Percentiles rank a stretch among this genome's conserved stretches.
Conservation (phyloP, 1,140 invertebrate genomes). For the Apolygus lucorum region DNA sequence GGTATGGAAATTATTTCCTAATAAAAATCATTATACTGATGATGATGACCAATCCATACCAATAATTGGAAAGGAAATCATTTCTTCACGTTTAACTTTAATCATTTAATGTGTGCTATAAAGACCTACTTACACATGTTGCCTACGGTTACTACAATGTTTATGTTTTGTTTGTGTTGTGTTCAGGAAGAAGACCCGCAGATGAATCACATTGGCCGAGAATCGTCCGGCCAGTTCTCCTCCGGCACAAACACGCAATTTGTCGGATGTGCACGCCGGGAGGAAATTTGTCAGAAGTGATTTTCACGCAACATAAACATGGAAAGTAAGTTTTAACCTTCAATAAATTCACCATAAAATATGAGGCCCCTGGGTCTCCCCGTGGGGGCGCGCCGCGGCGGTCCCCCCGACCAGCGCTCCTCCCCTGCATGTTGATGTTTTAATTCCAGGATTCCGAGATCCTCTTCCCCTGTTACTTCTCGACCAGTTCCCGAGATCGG, state of each 20-base stretch:
- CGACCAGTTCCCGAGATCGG: too few relatives aligned
- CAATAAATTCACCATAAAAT: neutral
- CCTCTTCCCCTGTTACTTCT: too few relatives aligned
- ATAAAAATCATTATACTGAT: too few relatives aligned
- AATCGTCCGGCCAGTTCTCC: slow-evolving; percentile 56
- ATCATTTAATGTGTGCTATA: too few relatives aligned
- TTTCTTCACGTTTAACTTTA: too few relatives aligned
- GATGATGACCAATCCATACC: too few relatives aligned
- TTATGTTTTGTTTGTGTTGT: too few relatives aligned
- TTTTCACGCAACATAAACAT: slow-evolving; percentile 64
- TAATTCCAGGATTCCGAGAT: too few relatives aligned
- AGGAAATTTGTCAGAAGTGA: slow-evolving; percentile 65
- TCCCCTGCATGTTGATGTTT: neutral
- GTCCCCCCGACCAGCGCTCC: neutral
- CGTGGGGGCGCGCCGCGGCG: neutral
- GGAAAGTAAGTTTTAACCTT: slow-evolving; percentile 47
- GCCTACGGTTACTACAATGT: too few relatives aligned
- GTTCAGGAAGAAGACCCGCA: slow-evolving; percentile 37
- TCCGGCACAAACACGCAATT: slow-evolving; percentile 57
- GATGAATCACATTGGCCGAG: slow-evolving; percentile 61
- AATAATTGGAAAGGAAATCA: too few relatives aligned
- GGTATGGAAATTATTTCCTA: too few relatives aligned
- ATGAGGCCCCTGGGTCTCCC: neutral
- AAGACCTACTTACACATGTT: too few relatives aligned
- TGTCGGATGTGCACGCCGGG: slow-evolving; percentile 66